Percentiles rank a stretch among this genome's conserved stretches.
Evolutionary conservation across 23 tunicate genomes (phyloP).

Genomic region (Trididemnum clinides): DNA sequence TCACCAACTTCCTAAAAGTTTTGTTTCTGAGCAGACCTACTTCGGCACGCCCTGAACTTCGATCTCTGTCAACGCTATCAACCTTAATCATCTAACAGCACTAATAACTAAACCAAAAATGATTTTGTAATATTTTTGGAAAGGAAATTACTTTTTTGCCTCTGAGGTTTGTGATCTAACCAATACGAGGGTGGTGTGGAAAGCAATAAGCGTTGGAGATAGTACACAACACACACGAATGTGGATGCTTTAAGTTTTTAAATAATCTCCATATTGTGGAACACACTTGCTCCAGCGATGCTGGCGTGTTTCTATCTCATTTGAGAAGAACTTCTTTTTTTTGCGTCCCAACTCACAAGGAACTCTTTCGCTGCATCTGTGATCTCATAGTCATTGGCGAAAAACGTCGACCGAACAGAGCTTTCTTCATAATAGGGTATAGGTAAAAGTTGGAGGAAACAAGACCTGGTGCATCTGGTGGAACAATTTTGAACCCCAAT

Average conservation of each 20-base stretch:
- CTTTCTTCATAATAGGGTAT: background rate
- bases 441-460: background rate
- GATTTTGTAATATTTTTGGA: too few relatives aligned
- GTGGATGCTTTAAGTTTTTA: background rate
- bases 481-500: background rate
- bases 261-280: background rate
- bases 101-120: too few relatives aligned
- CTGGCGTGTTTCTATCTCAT: background rate
- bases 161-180: too few relatives aligned
- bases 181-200: background rate
- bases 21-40: too few relatives aligned
- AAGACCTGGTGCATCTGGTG: background rate
- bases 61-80: too few relatives aligned
- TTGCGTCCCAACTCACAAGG: background rate
- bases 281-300: background rate
- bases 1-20: too few relatives aligned
- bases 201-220: background rate
- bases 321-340: background rate
- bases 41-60: too few relatives aligned
- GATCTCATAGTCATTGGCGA: background rate
- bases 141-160: too few relatives aligned
- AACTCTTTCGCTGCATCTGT: background rate
- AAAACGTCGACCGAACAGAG: background rate
- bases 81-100: too few relatives aligned
- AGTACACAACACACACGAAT: background rate